Evolutionary conservation across 1,140 invertebrate genomes (phyloP), one percentile per base, ranked within the genome.

Genomic region (Drosophila saltans): DNA sequence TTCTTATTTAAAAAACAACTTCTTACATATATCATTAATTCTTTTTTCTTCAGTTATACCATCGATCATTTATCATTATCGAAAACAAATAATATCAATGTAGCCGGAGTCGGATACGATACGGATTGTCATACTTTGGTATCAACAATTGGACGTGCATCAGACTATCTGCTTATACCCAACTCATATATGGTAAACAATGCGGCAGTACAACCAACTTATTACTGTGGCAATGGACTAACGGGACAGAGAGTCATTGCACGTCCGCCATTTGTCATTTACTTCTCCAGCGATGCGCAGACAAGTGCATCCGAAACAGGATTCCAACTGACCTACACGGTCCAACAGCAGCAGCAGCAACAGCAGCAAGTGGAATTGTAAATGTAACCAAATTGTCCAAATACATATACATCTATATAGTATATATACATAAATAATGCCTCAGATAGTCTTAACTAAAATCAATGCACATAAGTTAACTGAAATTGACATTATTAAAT

Each of bases 401-500:
- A 61, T 39, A 60, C 39, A 40, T 11, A 52, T 26, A 52, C n/a
- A 52, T 26, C 2, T 10, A 26, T 24, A 26, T 7, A 24, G 7
- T 2, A 52, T 10, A 26, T 8, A 24, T 24, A 7, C 3, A 52
- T 43, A 28, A 39, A 61, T 43, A 48, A 72, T 68, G 43, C 70
- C 63, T 52, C 9, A 30, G 2, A 58, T 48, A 58, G 48, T 59
- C 67, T 66, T 72, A 75, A 69, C 80, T 75, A 52, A 78, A 81
- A 74, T 75, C 71, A 75, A 65, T 48, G 66, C 70, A 73, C 66
- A 57, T 41, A 75, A 72, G 39, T 61, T 48, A 72, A 36, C 43
- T n/a, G 55, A 58, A 75, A 81, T 86, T 76, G 76, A 67, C 65
- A 86, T 80, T 82, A 86, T 82, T 82, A 88, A 76, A 79, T 76